Base-by-base conservation (phyloP, 2,113 vertebrate species). In the Pelodiscus sinensis region DNA sequence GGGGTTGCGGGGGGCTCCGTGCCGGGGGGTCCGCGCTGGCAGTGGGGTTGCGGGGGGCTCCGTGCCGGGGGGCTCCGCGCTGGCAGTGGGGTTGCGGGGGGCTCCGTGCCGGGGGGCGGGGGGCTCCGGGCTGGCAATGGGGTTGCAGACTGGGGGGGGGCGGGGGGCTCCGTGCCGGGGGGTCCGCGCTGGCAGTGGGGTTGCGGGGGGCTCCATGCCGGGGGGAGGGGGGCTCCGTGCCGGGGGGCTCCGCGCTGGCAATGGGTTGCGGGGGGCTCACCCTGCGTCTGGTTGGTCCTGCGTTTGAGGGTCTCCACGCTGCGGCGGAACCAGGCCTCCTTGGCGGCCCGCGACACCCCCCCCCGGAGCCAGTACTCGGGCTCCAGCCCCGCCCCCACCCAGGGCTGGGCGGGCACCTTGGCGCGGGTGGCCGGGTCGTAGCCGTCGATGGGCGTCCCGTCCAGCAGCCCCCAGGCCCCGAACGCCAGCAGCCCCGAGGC, bases 171-270 rank as follows among this genome's bases (percentile, higher is more conserved):
- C 14, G 55, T 55, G 55, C 55, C 18, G 55, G 55, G 55, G 55
- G 55, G n/a, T 15, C 12, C 12, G 55, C 14, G 12, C 52, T 8
- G 21, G 56, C 18, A 19, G 1, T 1, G 16, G 1, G 56, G 56
- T 44, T 44, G 8, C 7, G n/a, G n/a, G n/a, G n/a, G n/a, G n/a
- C n/a, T n/a, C n/a, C n/a, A n/a, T n/a, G n/a, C n/a, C n/a, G n/a
- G n/a, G n/a, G n/a, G n/a, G n/a, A n/a, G n/a, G 57, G 57, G 22
- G 56, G 21, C 12, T 52, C 52, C 12, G 52, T 8, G 52, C 56
- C 2, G 19, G 60, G 27, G 60, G 27, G 60, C 25, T 29, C 27
- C 27, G 5, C 25, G 9, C 5, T 8, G 10, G 27, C 25, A 27
- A 27, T 6, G 10, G 27, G 52, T 12, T 9, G 8, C 52, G 68